A percentile compares a stretch with the other conserved stretches of the same genome.
These are phyloP conservation scores for Sylvia atricapilla DNA, from an alignment of 2,113 vertebrate genomes.

Conservation along the genomic window DNA sequence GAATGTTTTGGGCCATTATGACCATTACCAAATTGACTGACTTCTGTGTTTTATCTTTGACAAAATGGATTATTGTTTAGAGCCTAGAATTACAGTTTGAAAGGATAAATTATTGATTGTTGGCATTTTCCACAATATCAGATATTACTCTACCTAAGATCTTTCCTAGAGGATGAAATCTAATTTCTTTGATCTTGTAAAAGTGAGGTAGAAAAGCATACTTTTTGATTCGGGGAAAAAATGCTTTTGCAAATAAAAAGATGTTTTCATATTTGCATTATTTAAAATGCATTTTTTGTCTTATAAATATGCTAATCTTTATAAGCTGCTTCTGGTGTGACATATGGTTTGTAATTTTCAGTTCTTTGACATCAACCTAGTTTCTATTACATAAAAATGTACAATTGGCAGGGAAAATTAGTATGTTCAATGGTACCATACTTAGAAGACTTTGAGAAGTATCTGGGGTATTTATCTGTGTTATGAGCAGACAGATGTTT, in stretches of 20 bases:
- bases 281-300: constrained; percentile 44
- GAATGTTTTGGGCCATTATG: not conserved
- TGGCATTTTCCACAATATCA: not conserved
- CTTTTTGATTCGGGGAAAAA: not conserved
- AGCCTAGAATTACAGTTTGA: not conserved
- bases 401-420: constrained; percentile 44
- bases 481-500: constrained; percentile 15
- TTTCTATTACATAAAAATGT: constrained; percentile 36
- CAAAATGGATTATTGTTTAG: not conserved
- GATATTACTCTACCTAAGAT: not conserved
- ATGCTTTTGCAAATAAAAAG: not conserved
- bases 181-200: not conserved
- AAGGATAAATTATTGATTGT: constrained; percentile 7
- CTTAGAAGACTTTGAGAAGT: not conserved
- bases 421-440: not conserved
- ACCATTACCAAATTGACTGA: not conserved
- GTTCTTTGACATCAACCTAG: constrained; percentile 56
- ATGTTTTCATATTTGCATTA: constrained; percentile 13
- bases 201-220: not conserved
- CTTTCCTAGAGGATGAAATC: not conserved
- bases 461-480: not conserved
- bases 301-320: constrained; percentile 56
- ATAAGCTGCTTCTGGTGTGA: constrained; percentile 46
- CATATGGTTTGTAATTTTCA: constrained; percentile 55
- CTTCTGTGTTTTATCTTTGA: not conserved